Percentiles rank a stretch among this genome's conserved stretches.
Evolutionary conservation across 2,113 vertebrate genomes (phyloP).

Genomic region (Leptosomus discolor): DNA sequence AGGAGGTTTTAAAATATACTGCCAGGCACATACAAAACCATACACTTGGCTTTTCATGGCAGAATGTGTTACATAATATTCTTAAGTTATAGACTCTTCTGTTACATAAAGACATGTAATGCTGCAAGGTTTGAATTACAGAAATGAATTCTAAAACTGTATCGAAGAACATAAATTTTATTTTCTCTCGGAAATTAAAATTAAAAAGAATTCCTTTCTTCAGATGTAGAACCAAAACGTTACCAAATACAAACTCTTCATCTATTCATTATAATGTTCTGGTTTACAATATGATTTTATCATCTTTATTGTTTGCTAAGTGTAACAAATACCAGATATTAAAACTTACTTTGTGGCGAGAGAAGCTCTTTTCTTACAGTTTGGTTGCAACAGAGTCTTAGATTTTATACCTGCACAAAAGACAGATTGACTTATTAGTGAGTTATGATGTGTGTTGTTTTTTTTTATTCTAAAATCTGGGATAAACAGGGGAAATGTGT

Average conservation of each 20-base stretch:
- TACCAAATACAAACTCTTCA: not conserved
- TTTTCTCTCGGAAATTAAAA: not conserved
- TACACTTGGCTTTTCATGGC: not conserved
- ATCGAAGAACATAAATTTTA: not conserved
- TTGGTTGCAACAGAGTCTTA: constrained; percentile 73
- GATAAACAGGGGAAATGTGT: not conserved
- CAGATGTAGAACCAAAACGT: not conserved
- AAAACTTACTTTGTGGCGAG: constrained; percentile 72
- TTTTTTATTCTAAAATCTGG: not conserved
- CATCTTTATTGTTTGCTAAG: not conserved
- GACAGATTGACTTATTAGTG: not conserved
- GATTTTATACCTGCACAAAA: constrained; percentile 76
- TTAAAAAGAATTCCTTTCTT: not conserved
- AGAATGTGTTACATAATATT: not conserved
- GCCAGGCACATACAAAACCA: not conserved
- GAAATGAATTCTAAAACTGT: not conserved
- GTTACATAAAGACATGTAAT: not conserved
- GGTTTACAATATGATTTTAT: not conserved
- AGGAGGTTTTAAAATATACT: not conserved
- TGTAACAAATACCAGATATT: constrained; percentile 11
- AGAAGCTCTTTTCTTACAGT: constrained; percentile 67
- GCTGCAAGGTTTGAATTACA: not conserved
- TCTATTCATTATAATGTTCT: not conserved
- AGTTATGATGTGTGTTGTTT: not conserved
- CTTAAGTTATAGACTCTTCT: not conserved